Conservation (phyloP, 2,797 vertebrate species). For the Garrulus glandarius region DNA sequence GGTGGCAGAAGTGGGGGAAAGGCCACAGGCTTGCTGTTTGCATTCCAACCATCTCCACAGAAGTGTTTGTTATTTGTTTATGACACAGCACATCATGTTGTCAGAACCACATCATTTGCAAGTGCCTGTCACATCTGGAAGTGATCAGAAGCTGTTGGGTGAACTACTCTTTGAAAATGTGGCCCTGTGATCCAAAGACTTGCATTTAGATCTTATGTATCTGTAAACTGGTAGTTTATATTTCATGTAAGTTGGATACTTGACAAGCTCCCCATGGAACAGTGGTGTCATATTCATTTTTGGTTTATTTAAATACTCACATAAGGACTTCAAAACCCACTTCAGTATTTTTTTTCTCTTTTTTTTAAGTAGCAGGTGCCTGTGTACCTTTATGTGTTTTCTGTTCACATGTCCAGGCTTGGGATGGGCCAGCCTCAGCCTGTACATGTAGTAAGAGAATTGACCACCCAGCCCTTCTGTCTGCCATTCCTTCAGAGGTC, state of each 20-base stretch:
- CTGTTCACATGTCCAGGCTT: neutral
- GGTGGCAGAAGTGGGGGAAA: neutral
- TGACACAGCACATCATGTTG: conserved; percentile 23
- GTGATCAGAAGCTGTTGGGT: conserved; percentile 7
- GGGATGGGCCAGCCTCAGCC: too few relatives aligned
- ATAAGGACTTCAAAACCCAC: neutral
- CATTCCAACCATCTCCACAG: neutral
- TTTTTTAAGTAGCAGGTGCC: neutral
- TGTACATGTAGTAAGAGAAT: accelerated
- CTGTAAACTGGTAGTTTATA: neutral
- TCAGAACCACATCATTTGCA: neutral
- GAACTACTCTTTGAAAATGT: neutral
- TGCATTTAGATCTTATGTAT: neutral
- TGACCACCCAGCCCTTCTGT: neutral
- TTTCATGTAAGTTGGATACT: neutral
- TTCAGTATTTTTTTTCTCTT: neutral
- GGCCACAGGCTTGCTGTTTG: neutral
- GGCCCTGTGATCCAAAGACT: neutral
- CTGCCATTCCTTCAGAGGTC: neutral
- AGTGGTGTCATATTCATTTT: neutral
- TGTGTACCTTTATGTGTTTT: neutral
- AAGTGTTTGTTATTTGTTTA: conserved; percentile 52
- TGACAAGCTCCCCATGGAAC: neutral
- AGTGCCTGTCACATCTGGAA: conserved; percentile 37
- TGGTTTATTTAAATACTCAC: neutral